A percentile compares a stretch with the other conserved stretches of the same genome.
These are phyloP conservation scores for Drosophila albomicans DNA, from an alignment of 1,140 invertebrate genomes.

Conservation along the genomic window DNA sequence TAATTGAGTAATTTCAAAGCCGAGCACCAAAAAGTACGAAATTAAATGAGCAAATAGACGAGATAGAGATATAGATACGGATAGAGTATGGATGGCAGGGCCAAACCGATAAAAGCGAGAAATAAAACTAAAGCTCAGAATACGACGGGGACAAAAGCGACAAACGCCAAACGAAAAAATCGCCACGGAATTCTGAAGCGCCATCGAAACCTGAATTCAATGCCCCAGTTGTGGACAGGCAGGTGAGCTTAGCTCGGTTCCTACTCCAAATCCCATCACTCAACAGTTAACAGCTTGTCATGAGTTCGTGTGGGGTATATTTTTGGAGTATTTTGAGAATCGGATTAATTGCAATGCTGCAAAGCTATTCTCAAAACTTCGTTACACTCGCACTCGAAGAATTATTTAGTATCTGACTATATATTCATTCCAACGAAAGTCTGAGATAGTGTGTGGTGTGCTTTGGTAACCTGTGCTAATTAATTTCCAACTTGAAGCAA, in stretches of 20 bases:
- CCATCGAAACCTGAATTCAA: constrained; percentile 68
- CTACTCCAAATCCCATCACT: constrained; percentile 20
- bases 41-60: constrained; percentile 77
- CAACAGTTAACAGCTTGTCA: constrained; percentile 29
- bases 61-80: constrained; percentile 26
- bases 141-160: constrained; percentile 24
- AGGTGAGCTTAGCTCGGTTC: constrained; percentile 24
- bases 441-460: background rate
- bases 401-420: no score
- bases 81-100: constrained; percentile 23
- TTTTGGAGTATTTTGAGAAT: no score
- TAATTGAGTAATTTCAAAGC: constrained; percentile 79
- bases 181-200: constrained; percentile 32
- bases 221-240: constrained; percentile 24
- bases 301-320: background rate
- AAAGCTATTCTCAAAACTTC: no score
- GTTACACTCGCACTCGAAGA: no score
- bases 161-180: constrained; percentile 42
- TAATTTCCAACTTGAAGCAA: constrained; percentile 71
- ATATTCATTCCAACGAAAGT: no score
- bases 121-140: constrained; percentile 25
- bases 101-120: constrained; percentile 37
- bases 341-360: no score
- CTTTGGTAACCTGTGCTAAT: constrained; percentile 72
- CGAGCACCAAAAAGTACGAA: constrained; percentile 56